A percentile compares a stretch with the other conserved stretches of the same genome.
Conservation (phyloP, 2,797 vertebrate species). For the Chelmon rostratus region DNA sequence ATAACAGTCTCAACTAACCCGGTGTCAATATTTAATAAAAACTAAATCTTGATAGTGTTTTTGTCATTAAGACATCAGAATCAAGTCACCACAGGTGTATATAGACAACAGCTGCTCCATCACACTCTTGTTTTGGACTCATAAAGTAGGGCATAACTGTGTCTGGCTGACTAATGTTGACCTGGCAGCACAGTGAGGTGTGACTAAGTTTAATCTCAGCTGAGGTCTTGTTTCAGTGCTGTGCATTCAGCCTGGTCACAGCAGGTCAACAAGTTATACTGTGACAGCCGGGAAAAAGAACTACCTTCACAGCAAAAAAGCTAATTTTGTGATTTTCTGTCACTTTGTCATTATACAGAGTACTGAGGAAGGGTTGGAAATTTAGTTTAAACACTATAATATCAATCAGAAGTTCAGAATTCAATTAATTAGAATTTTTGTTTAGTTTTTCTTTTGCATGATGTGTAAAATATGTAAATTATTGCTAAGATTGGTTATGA, state of each 20-base stretch:
- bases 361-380: neutral
- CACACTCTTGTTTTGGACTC: slow-evolving; percentile 49
- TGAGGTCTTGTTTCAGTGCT: slow-evolving; percentile 54
- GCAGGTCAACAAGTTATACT: slow-evolving; percentile 23
- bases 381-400: neutral
- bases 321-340: neutral
- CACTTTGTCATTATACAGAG: neutral
- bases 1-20: neutral
- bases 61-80: slow-evolving; percentile 10
- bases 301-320: neutral
- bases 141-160: slow-evolving; percentile 70
- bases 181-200: slow-evolving; percentile 50
- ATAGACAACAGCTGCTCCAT: slow-evolving; percentile 24
- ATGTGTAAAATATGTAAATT: neutral
- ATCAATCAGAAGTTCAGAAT: too few species aligned
- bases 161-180: slow-evolving; percentile 64
- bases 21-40: neutral
- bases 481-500: neutral
- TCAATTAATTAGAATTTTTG: too few species aligned
- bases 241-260: neutral
- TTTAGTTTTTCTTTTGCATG: neutral
- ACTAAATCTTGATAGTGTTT: neutral
- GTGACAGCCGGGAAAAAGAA: neutral
- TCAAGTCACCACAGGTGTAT: neutral
- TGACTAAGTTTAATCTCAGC: slow-evolving; percentile 63